Conservation (phyloP, 1,140 invertebrate species). For the Atta texana region DNA sequence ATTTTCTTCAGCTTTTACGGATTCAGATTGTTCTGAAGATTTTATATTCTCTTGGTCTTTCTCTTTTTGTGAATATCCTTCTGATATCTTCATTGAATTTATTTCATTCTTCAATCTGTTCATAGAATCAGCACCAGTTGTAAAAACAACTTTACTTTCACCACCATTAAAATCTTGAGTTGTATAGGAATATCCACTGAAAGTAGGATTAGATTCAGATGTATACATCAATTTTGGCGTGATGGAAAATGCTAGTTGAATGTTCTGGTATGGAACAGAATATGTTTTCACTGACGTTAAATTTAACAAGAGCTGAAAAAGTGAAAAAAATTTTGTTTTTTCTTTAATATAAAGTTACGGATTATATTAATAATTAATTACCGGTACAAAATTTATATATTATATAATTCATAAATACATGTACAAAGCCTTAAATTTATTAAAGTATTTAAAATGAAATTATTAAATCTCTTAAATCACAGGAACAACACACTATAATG, state of each 20-base stretch:
- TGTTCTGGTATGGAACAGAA: conserved; percentile 17
- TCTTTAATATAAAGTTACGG: background rate
- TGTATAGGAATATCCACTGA: conserved; percentile 44
- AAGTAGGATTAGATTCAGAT: conserved; percentile 16
- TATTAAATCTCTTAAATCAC: background rate
- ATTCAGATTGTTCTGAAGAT: conserved; percentile 2
- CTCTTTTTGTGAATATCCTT: background rate
- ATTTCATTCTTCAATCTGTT: conserved; percentile 24
- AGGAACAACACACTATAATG: too few species aligned
- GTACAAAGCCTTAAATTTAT: background rate
- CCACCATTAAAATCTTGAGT: conserved; percentile 45
- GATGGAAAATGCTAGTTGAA: background rate
- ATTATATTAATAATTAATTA: conserved; percentile 5
- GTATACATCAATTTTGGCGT: conserved; percentile 26
- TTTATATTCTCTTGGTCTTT: background rate
- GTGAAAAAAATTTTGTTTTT: background rate
- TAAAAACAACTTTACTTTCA: conserved; percentile 48
- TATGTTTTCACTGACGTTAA: conserved; percentile 16
- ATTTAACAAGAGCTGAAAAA: conserved; percentile 31
- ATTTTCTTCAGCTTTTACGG: background rate
- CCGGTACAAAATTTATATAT: background rate
- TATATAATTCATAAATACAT: background rate
- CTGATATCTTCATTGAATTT: conserved; percentile 1
- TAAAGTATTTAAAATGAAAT: background rate
- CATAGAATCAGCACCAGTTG: conserved; percentile 27